These are phyloP conservation scores for Baryphthengus martii DNA, from an alignment of 2,113 vertebrate species.

Conservation along the genomic window DNA sequence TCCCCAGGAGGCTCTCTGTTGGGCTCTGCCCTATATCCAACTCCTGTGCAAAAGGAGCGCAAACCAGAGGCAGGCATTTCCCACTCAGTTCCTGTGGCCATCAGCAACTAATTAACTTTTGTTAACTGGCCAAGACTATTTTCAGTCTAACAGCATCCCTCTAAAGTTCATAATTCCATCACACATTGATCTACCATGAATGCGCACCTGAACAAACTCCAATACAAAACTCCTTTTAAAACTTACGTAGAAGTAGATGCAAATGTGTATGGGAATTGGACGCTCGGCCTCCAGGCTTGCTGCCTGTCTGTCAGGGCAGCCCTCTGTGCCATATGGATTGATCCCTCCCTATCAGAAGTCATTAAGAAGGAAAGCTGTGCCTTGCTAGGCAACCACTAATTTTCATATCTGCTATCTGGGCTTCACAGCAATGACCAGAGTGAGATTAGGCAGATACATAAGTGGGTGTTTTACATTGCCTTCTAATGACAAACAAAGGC, in stretches of 20 bases:
- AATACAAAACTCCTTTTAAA: background rate
- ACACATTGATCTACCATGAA: background rate
- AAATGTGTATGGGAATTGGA: fast-evolving
- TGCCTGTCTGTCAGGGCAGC: background rate
- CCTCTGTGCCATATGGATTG: background rate
- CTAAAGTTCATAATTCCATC: background rate
- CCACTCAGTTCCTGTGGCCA: background rate
- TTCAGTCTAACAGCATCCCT: background rate
- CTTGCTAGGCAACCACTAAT: background rate
- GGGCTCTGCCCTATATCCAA: background rate
- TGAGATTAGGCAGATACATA: background rate
- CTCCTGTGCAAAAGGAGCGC: background rate
- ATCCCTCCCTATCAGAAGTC: background rate
- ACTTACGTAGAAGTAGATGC: background rate
- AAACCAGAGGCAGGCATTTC: background rate
- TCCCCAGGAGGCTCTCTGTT: background rate
- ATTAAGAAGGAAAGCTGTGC: background rate
- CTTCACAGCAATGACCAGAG: background rate
- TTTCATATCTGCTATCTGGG: background rate
- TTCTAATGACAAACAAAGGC: background rate
- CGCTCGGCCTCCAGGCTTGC: background rate
- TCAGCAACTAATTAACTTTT: background rate
- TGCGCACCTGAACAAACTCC: background rate
- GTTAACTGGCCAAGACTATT: background rate
- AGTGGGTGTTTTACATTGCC: background rate